Evolutionary conservation across 2,797 vertebrate genomes (phyloP).

Genomic region (Scyliorhinus canicula): DNA sequence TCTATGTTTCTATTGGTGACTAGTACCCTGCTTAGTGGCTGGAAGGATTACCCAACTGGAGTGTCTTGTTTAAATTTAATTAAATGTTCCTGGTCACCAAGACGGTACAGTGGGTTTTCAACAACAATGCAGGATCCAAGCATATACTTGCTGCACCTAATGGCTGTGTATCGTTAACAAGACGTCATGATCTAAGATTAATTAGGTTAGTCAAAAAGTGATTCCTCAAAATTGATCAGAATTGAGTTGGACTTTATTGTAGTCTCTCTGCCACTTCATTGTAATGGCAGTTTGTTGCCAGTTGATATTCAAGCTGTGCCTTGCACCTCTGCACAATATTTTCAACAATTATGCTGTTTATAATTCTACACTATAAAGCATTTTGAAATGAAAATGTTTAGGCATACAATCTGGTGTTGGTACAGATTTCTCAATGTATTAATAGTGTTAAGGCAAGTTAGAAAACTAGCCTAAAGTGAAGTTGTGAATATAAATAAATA

Average conservation of each 20-base stretch:
- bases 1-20: too few relatives aligned
- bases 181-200: neutral
- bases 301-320: neutral
- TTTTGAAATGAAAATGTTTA: constrained; percentile 2
- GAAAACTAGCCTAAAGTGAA: neutral
- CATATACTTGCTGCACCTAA: neutral
- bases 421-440: neutral
- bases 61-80: neutral
- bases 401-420: neutral
- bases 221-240: neutral
- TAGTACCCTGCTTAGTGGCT: neutral
- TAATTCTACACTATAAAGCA: neutral
- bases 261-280: neutral
- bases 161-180: neutral
- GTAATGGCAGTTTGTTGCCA: neutral
- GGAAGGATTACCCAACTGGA: neutral
- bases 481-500: neutral
- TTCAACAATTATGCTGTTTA: neutral
- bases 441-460: neutral
- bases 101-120: neutral
- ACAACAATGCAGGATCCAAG: neutral
- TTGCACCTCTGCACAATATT: neutral
- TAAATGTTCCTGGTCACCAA: neutral
- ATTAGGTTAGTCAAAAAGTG: neutral
- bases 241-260: neutral